phyloP scores from a whole-genome alignment of 2,888 invertebrate species.

The Himalopsyche kuldschensis region DNA sequence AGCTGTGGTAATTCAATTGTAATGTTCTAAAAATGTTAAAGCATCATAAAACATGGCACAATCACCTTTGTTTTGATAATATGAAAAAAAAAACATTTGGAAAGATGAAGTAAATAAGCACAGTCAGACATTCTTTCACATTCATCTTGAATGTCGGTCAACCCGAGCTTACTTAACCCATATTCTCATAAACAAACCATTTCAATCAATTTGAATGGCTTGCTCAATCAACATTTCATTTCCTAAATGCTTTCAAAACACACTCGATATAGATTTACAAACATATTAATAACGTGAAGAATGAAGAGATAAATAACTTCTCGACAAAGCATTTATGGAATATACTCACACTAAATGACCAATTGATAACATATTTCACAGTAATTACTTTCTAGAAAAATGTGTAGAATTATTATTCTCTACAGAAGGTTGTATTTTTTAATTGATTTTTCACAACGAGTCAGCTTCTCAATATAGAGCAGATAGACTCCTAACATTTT shows the following conservation, averaged over 20 bases:
- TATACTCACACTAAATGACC: not conserved
- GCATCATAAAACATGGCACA: too few relatives aligned
- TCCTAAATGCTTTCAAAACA: not conserved
- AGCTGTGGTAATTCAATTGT: too few relatives aligned
- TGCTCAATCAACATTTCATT: not conserved
- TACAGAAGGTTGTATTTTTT: too few relatives aligned
- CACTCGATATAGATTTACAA: not conserved
- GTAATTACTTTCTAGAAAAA: too few relatives aligned
- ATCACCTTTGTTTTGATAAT: too few relatives aligned
- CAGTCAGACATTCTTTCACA: not conserved
- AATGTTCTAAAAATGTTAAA: not conserved
- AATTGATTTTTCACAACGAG: too few relatives aligned
- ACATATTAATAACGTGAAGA: not conserved
- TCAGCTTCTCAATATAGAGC: too few relatives aligned
- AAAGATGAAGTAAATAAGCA: not conserved
- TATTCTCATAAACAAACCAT: not conserved
- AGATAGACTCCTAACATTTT: too few relatives aligned
- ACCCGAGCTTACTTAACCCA: not conserved
- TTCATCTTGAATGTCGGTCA: not conserved
- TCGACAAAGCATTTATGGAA: too few relatives aligned
- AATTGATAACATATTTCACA: too few relatives aligned
- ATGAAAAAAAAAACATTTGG: not conserved
- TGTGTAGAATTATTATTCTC: too few relatives aligned
- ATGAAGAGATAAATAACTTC: not conserved
- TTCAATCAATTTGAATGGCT: not conserved